Conservation (phyloP, 2,888 invertebrate species). For the Cyclophora punctaria region DNA sequence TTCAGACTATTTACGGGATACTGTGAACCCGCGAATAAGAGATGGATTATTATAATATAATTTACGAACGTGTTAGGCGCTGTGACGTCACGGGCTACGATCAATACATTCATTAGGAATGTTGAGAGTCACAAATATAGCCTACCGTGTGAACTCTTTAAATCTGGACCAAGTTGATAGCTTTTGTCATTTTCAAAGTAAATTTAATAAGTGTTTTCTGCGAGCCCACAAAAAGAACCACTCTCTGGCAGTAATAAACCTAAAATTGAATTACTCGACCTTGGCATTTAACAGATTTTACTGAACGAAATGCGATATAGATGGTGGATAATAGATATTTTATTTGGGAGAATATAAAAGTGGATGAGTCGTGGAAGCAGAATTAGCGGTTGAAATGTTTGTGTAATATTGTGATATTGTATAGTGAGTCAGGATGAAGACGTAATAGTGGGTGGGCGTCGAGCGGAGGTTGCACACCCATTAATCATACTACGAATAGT, state of each 20-base stretch:
- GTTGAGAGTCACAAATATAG: too few relatives aligned
- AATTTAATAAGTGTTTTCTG: slow-evolving; percentile 6
- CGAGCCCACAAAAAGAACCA: slow-evolving; percentile 11
- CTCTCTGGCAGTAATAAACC: slow-evolving; percentile 4
- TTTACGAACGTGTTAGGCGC: too few relatives aligned
- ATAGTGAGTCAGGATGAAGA: slow-evolving; percentile 36
- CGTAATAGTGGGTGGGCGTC: slow-evolving; percentile 43
- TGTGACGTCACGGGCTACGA: too few relatives aligned
- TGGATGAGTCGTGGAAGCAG: slow-evolving; percentile 2
- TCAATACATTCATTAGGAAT: too few relatives aligned
- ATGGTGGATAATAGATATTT: slow-evolving; percentile 12
- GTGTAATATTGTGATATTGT: slow-evolving; percentile 17
- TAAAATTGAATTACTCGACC: slow-evolving; percentile 13
- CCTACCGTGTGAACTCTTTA: too few relatives aligned
- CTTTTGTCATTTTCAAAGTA: not conserved
- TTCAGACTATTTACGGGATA: not conserved
- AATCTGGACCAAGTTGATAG: too few relatives aligned
- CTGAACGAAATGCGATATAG: slow-evolving; percentile 15
- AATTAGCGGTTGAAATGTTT: slow-evolving; percentile 3
- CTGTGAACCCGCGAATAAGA: too few relatives aligned
- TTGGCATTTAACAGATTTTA: slow-evolving; percentile 14
- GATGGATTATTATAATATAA: too few relatives aligned
- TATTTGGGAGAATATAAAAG: slow-evolving; percentile 2
- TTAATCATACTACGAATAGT: slow-evolving; percentile 62
- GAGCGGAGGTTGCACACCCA: slow-evolving; percentile 43